Evolutionary conservation across 2,797 vertebrate genomes (phyloP).

Genomic region (Sitta carolinensis): DNA sequence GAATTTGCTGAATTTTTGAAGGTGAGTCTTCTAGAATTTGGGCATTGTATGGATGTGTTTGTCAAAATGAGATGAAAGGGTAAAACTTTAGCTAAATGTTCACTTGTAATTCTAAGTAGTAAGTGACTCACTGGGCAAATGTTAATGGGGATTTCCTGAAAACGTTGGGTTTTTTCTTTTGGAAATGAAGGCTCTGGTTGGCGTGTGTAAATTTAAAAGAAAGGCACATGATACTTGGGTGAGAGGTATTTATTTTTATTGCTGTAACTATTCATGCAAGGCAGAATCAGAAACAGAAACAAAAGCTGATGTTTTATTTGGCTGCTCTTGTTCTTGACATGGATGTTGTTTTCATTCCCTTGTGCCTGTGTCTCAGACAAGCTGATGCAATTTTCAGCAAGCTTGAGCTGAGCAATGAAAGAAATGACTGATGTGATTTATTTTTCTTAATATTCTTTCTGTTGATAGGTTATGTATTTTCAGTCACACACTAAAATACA

Average conservation of each 20-base stretch:
- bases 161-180: not conserved
- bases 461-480: not conserved
- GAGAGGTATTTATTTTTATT: not conserved
- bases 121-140: slow-evolving; percentile 9
- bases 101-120: not conserved
- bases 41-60: not conserved
- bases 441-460: not conserved
- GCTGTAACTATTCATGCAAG: not conserved
- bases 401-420: not conserved
- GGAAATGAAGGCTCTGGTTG: not conserved
- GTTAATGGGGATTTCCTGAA: slow-evolving; percentile 31
- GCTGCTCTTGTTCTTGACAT: not conserved
- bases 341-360: not conserved
- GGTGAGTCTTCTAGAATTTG: not conserved
- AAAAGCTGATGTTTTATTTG: not conserved
- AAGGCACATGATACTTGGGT: not conserved
- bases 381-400: not conserved
- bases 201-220: not conserved
- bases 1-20: not conserved
- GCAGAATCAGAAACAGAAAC: not conserved
- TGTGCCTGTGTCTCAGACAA: not conserved
- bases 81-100: not conserved
- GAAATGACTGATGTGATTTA: not conserved
- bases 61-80: not conserved
- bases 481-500: rapidly evolving